Evolutionary conservation across 2,113 vertebrate species (phyloP), one percentile per base, ranked within the genome.

Genomic region (Cyphotilapia sp.): DNA sequence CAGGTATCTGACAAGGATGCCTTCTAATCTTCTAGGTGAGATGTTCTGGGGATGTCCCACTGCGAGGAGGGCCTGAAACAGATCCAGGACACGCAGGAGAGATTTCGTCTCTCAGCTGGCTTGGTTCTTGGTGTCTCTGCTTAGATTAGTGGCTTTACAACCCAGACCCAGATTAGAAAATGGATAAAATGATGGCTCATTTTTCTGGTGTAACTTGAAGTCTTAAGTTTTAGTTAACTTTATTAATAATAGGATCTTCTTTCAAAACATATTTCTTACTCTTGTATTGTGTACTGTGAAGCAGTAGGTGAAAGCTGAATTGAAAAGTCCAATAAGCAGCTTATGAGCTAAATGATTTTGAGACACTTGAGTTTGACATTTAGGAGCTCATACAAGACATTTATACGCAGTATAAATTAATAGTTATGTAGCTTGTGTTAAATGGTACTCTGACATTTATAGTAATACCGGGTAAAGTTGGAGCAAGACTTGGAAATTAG

Each of bases 281-380:
- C 13, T 61, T 59, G 42, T 51, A 42, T 63, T 54, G 59, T 84
- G 27, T 29, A 59, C 59, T 85, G 40, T 81, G 31, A 57, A 85
- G 82, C 31, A 14, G 76, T 59, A 24, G 49, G 49, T 81, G 35
- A 85, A 19, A 35, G 35, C 49, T 53, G 11, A 89, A 90, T 19
- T 81, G 83, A 10, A 81, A 88, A 81, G 81, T 35, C 80, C 80
- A 84, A 80, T 89, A 87, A 88, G 86, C 66, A 87, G 69, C 82
- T 90, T 89, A 88, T 83, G 90, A 82, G 45, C 80, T 82, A 76
- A 93, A 85, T 86, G 85, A 87, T 83, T 89, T 78, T 85, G 84
- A 88, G 45, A 90, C 84, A 90, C 85, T 92, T 95, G 82, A 86
- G 82, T 89, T 85, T 91, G 92, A 88, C 91, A 90, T 90, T 91